A percentile compares a stretch with the other conserved stretches of the same genome.
phyloP scores from a whole-genome alignment of 2,888 invertebrate species.

The Hyles lineata region DNA sequence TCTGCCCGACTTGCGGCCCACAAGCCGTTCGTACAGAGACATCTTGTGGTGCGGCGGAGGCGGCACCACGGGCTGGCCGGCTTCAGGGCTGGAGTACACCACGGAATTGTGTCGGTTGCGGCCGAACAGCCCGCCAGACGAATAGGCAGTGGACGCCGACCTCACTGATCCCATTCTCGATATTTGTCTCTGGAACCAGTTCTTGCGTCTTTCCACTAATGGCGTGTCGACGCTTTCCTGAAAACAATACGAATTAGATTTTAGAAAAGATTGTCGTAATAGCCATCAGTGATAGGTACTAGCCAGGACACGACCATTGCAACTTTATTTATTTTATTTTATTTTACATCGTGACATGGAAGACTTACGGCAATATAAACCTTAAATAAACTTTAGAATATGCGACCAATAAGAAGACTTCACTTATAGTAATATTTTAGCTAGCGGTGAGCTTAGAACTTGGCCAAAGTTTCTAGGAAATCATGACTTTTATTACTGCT shows the following conservation, averaged over 20 bases:
- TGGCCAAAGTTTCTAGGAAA: too few species aligned
- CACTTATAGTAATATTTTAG: too few species aligned
- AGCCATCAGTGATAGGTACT: too few species aligned
- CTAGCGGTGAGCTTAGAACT: too few species aligned
- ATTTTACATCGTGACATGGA: too few species aligned
- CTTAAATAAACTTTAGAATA: too few species aligned
- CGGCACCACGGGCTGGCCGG: slow-evolving; percentile 73
- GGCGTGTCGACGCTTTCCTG: slow-evolving; percentile 96
- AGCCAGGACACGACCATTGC: too few species aligned
- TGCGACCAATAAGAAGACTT: too few species aligned
- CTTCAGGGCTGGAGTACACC: slow-evolving; percentile 87
- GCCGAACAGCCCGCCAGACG: slow-evolving; percentile 90
- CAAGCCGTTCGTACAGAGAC: slow-evolving; percentile 93
- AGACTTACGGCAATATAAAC: too few species aligned
- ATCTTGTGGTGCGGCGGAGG: slow-evolving; percentile 87
- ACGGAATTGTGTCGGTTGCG: slow-evolving; percentile 92
- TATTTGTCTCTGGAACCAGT: slow-evolving; percentile 94
- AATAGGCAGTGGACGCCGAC: slow-evolving; percentile 94
- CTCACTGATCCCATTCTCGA: slow-evolving; percentile 94
- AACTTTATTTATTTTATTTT: too few species aligned
- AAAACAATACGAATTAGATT: slow-evolving; percentile 41
- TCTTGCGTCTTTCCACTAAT: slow-evolving; percentile 92
- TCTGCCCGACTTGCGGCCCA: slow-evolving; percentile 91
- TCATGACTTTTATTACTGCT: too few species aligned
- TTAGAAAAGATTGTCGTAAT: background rate